Evolutionary conservation across 2,888 invertebrate genomes (phyloP), one percentile per base, ranked within the genome.

Genomic region (Deladenus siricidicola): DNA sequence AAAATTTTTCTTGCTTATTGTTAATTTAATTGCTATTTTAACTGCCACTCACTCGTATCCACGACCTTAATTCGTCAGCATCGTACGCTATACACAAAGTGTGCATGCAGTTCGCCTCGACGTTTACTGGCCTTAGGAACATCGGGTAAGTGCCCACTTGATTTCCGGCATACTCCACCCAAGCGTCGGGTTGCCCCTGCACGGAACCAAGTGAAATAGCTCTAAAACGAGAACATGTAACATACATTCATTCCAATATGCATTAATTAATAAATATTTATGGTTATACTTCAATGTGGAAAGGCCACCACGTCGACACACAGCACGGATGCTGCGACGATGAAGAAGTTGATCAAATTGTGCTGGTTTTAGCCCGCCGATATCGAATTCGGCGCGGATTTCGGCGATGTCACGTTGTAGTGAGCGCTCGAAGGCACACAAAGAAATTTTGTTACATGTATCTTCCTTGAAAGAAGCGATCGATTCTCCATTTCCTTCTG

Each of bases 351-450:
- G 58, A 21, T 66, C 56, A 44, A 58, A 63, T 26, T 56, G 51
- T 29, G 62, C 55, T 19, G 48, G 54, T 17, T 23, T 26, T n/a
- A 66, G 30, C 19, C 65, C 65, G 43, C 73, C 72, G 47, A 74
- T 70, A 34, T 69, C 69, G 67, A 75, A 67, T 43, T 75, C 75
- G 43, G 66, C 58, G 51, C 75, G 63, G 24, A 75, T 69, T 53
- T 71, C 63, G 8, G 75, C 72, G 23, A 75, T 62, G 23, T 70
- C 65, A 28, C 60, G 57, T 53, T 75, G 75, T 10, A 75, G 60
- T 17, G 60, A 56, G 44, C 64, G 58, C 61, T 75, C 75, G 55
- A 73, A 73, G n/a, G 69, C 69, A n/a, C 72, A 65, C 23, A 75
- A 43, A n/a, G n/a, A n/a, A n/a, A n/a, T n/a, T n/a, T n/a, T n/a